Evolutionary conservation across 1,140 invertebrate species (phyloP), one percentile per base, ranked within the genome.

Genomic region (Laodelphax striatellus): DNA sequence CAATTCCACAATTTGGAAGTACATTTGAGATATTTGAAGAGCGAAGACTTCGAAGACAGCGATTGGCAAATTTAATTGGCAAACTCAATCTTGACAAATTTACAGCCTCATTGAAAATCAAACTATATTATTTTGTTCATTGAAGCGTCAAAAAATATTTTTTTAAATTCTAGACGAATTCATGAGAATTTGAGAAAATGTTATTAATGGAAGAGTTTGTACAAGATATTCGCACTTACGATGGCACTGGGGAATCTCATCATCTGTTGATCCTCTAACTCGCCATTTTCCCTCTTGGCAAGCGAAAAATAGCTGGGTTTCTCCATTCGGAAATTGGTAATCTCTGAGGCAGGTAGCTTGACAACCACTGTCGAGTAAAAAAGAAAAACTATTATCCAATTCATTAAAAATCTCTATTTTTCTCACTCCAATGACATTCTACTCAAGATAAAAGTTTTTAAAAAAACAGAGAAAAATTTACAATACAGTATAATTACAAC

Each of bases 321-420:
- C 70, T 14, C 81, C 81, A 68, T 80, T 79, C 0, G 80, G 79
- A 68, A 86, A 86, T 62, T 76, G 72, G 65, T 83, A 80, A 42
- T 76, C 73, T 8, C 69, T 55, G 1, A 74, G 66, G 64, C 85
- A 87, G 16, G 63, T 74, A 3, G 78, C 79, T 11, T 69, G 72
- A 64, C 85, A 87, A 11, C 75, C 73, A 42, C 75, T 77, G 55
- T n/a, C 63, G 60, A 34, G 56, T 21, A 42, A 44, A 38, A 55
- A 14, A 38, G n/a, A n/a, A 6, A 57, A 5, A 9, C 5, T 17
- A 43, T 22, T 14, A 28, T 55, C 11, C 13, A 46, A 46, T 16
- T 4, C 19, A 46, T 60, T 38, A 17, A 46, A 57, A 41, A 58
- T 62, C 42, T 53, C 19, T 43, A 16, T 2, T 52, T 14, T 41